Base-by-base conservation (phyloP, 2,113 vertebrate genomes). In the Dipodomys merriami region DNA sequence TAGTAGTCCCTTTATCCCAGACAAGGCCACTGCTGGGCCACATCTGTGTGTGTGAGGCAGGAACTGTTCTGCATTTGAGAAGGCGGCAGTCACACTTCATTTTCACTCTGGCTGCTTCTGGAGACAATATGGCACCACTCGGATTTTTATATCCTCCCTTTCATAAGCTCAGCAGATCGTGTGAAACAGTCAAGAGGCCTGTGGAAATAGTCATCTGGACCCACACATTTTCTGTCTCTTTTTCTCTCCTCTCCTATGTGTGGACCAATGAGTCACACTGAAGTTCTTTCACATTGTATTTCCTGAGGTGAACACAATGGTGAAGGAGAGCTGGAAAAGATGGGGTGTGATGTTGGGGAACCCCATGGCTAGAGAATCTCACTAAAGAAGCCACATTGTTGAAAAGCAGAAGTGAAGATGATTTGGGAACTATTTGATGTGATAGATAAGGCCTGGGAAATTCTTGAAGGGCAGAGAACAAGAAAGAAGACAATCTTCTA, bases 261-360 rank as follows among this genome's bases (percentile, higher is more conserved):
- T 23, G 68, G 74, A 83, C 53, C 9, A 53, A 88, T 97, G 97
- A 98, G 94, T 98, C 96, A 96, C 93, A 57, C 97, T 73, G 76
- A 85, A 94, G 88, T 88, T 95, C 90, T 97, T 94, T 96, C 73
- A 97, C 0, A 0, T 96, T 96, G 95, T 95, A 71, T 97, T 97
- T 97, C 94, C 96, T 96, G 96, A 95, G 93, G 93, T 96, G 88
- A 95, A 88, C 93, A 93, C 77, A 86, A 94, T 86, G 82, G 86
- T 82, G 30, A 80, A 12, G 69, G 68, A 33, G 67, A 85, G n/a
- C 44, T 5, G 29, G 73, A 7, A 94, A 35, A 49, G 3, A n/a
- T 64, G 85, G 81, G 91, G 76, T 82, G 95, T 94, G 92, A 44
- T 79, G 64, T 22, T 85, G 95, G 91, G 95, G 90, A 96, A 84